A percentile compares a stretch with the other conserved stretches of the same genome.
Conservation (phyloP, 1,140 invertebrate genomes). For the Magallana ariakensis region DNA sequence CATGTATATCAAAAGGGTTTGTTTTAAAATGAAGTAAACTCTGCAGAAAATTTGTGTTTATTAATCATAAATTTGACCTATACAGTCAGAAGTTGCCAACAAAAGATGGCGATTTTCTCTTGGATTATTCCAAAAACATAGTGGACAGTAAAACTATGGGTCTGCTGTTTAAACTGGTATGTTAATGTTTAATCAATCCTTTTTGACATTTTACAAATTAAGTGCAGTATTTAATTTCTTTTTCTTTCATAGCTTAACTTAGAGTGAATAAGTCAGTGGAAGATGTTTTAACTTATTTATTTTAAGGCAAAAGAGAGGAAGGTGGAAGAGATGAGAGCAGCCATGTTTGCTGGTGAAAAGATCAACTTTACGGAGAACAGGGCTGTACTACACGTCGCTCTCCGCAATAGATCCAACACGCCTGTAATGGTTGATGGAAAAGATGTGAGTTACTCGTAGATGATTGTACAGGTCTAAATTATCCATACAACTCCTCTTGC, state of each 20-base stretch:
- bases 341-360: conserved; percentile 96
- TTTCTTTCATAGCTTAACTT: too few relatives aligned
- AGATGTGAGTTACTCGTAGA: conserved; percentile 81
- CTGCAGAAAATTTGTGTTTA: background rate
- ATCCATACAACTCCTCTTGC: too few relatives aligned
- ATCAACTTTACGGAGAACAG: conserved; percentile 99
- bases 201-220: too few relatives aligned
- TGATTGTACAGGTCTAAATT: too few relatives aligned
- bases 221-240: too few relatives aligned
- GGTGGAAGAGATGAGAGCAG: conserved; percentile 91
- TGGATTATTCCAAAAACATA: conserved; percentile 98
- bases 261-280: too few relatives aligned
- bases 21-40: too few relatives aligned
- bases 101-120: conserved; percentile 90
- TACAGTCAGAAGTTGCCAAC: conserved; percentile 83
- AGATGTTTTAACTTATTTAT: background rate
- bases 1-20: too few relatives aligned
- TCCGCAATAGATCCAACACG: conserved; percentile 91
- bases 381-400: conserved; percentile 96
- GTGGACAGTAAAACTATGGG: conserved; percentile 89
- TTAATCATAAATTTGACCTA: too few relatives aligned
- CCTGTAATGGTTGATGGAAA: conserved; percentile 91
- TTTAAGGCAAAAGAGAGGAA: conserved; percentile 88
- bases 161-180: conserved; percentile 89
- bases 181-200: conserved; percentile 44